A percentile compares a stretch with the other conserved stretches of the same genome.
Conservation (phyloP, 1,140 invertebrate species). For the Ganaspis sp. region DNA sequence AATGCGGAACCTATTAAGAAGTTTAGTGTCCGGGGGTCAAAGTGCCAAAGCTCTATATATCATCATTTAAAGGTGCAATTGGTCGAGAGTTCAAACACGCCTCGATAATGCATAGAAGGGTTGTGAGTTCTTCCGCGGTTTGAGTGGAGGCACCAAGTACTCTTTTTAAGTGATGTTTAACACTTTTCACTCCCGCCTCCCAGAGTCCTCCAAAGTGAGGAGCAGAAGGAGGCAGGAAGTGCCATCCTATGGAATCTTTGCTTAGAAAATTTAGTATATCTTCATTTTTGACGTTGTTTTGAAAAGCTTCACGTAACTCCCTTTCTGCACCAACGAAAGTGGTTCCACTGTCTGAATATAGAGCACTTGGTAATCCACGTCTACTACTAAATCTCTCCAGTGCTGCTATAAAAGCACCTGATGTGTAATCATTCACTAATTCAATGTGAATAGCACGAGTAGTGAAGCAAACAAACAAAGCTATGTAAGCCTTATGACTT, state of each 20-base stretch:
- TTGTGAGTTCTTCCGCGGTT: background rate
- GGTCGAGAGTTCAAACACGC: background rate
- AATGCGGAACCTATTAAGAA: background rate
- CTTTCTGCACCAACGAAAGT: slow-evolving; percentile 58
- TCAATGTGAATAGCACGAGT: slow-evolving; percentile 68
- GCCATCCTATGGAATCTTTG: slow-evolving; percentile 49
- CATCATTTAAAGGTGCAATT: background rate
- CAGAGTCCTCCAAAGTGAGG: slow-evolving; percentile 70
- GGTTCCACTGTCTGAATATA: slow-evolving; percentile 60
- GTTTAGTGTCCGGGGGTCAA: background rate
- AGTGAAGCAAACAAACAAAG: slow-evolving; percentile 46
- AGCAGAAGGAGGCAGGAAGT: slow-evolving; percentile 65
- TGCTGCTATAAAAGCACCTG: slow-evolving; percentile 59
- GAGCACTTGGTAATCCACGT: slow-evolving; percentile 45
- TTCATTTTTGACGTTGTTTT: no score
- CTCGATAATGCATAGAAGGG: background rate
- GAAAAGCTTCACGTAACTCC: background rate
- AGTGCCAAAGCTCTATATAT: background rate
- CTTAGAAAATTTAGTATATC: background rate
- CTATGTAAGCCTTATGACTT: slow-evolving; percentile 53
- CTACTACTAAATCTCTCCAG: slow-evolving; percentile 61
- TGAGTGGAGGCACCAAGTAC: background rate
- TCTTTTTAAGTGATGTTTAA: slow-evolving; percentile 51
- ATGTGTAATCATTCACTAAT: slow-evolving; percentile 52
- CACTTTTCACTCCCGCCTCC: slow-evolving; percentile 65